Base-by-base conservation (phyloP, 2,797 vertebrate species). In the Amphiprion clarkii region DNA sequence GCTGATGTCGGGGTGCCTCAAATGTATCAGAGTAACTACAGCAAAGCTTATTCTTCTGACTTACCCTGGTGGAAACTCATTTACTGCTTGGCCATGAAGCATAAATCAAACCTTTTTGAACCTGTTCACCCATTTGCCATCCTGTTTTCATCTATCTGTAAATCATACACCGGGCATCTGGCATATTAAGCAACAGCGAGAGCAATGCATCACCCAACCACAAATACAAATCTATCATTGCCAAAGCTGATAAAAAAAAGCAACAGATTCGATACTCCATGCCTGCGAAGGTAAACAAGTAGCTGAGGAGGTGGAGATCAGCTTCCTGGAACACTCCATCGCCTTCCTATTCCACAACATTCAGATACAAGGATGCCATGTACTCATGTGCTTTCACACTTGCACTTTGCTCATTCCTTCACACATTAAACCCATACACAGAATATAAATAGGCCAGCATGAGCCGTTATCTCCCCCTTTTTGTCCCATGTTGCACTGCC, bases 321-420 rank as follows among this genome's bases (percentile, higher is more conserved):
- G n/a, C 8, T 3, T 70, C 64, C 54, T 64, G 23, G 46, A 55
- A 74, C 53, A 48, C 17, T 52, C 55, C 40, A 8, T 62, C n/a
- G 3, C 51, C 42, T 73, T 74, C 49, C 60, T 23, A 48, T 62
- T 23, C 58, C 40, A 9, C 10, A 74, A 69, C 54, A n/a, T 23
- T 40, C 64, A 48, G 56, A 70, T 52, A 19, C 53, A 12, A 46
- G 36, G 36, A 66, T 76, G 58, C 55, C 36, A 29, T 59, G 62
- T 36, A 53, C 74, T 74, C 39, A 14, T 76, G 14, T 8, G 12
- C 67, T 61, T 81, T 84, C 68, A 71, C 79, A 70, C 64, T 78
- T 72, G 67, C 69, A 72, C 63, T 83, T 77, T 78, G 69, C 85
- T 89, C 79, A 63, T 72, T 55, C 27, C 71, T 71, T 76, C 64